Evolutionary conservation across 2,888 invertebrate species (phyloP), one percentile per base, ranked within the genome.

Genomic region (Cyclophora punctaria): DNA sequence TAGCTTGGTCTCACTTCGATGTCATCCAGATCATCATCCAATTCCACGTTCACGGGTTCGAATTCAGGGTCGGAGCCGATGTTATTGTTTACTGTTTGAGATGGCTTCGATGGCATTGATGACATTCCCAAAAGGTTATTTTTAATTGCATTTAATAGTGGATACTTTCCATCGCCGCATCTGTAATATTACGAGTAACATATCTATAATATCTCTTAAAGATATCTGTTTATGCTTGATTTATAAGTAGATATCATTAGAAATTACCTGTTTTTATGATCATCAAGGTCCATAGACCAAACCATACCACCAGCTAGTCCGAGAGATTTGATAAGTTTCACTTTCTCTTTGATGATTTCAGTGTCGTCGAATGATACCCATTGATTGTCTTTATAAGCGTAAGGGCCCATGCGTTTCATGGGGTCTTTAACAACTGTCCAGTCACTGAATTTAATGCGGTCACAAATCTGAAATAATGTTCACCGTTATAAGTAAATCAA

Each of bases 301-400:
- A 96, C 92, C 96, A 96, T 96, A 20, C 95, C 96, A 52, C 96
- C 96, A 7, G 93, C 96, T 20, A 97, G 89, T 56, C 93, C 91
- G 78, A 95, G 89, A 7, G 92, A 90, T 55, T 94, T 91, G 41
- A 96, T 92, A 66, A 93, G 93, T 64, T 95, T 92, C 0, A 95
- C 93, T 83, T 97, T 97, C 58, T 90, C 90, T 55, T 91, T 90
- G 44, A 97, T 93, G 81, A 94, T 96, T 40, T 92, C 92, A 5
- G 90, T 89, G 69, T 97, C 96, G 71, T 98, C 97, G 67, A 91
- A 98, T 2, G 96, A 94, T 33, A 97, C 96, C 97, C 97, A 98
- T 71, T 97, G 97, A 67, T 93, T 93, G 45, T 93, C 96, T 67
- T 95, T 94, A 70, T 93, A 94, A 0, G 97, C 95, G 64, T 94